Percentiles rank a stretch among this genome's conserved stretches.
phyloP scores from a whole-genome alignment of 2,888 invertebrate genomes.

The Stenurella melanura region DNA sequence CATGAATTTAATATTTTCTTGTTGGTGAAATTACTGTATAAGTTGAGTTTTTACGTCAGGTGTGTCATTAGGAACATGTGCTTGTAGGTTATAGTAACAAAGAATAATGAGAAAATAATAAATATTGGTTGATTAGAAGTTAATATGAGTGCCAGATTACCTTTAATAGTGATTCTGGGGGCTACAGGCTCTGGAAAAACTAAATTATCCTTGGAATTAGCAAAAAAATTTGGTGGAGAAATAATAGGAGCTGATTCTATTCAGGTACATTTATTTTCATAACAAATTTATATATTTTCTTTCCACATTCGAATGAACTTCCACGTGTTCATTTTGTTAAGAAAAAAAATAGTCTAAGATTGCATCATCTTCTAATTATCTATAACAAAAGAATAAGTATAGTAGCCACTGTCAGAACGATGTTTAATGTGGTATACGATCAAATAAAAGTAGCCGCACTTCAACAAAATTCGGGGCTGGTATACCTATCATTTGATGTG shows the following conservation, averaged over 20 bases:
- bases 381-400: not conserved
- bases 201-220: slow-evolving; percentile 93
- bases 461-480: not conserved
- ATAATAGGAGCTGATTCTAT: slow-evolving; percentile 99
- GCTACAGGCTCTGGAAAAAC: slow-evolving; percentile 99
- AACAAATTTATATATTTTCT: not conserved
- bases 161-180: slow-evolving; percentile 93
- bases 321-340: not conserved
- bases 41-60: not conserved
- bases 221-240: slow-evolving; percentile 89
- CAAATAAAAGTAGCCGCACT: not conserved
- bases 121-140: not conserved
- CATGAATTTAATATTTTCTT: not conserved
- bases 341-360: not conserved
- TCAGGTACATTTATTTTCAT: slow-evolving; percentile 85
- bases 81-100: slow-evolving; percentile 33
- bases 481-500: too few relatives aligned
- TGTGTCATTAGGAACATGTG: slow-evolving; percentile 26
- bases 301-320: not conserved
- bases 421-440: not conserved
- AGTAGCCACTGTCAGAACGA: not conserved
- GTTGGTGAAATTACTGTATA: not conserved
- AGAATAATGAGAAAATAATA: slow-evolving; percentile 21
- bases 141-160: slow-evolving; percentile 70
- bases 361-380: not conserved